Base-by-base conservation (phyloP, 1,140 invertebrate genomes). In the Drosophila miranda region DNA sequence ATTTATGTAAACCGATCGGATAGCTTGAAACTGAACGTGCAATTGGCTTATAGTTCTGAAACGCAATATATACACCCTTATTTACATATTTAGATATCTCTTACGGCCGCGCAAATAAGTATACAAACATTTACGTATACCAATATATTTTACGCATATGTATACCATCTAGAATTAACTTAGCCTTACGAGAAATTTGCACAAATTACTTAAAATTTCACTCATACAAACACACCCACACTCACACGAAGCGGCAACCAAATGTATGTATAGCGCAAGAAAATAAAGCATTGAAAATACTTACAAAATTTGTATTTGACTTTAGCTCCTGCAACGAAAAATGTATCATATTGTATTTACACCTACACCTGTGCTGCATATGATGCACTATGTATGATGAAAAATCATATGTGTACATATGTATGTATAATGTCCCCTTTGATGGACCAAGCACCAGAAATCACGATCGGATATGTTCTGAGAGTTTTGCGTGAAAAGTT, bases 251-350 rank as follows among this genome's bases (percentile, higher is more conserved):
- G 66, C 66, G 63, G 62, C 66, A 57, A 70, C 67, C 64, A 70
- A 56, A 73, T 54, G 42, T 64, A 67, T 68, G 62, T 69, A 68
- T 69, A 69, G 28, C 48, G 50, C 58, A 19, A 60, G 34, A 38
- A 34, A 69, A 69, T 69, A 69, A 69, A 68, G 30, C 64, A 68
- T 68, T 56, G 64, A 44, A 69, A 54, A 68, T 68, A 56, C 16
- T 26, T 26, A 26, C 5, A 68, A 63, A 56, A 42, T 49, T 49
- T 68, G 38, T 67, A 11, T 14, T 6, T 16, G 19, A 14, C n/a
- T 23, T 3, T 23, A 23, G 23, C 23, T 23, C 0, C 23, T 26
- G 23, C 4, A 23, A 23, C 5, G 23, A 23, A 23, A 23, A 23
- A 23, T 23, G 23, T 23, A 23, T 23, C 3, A 23, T 23, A 23